Base-by-base conservation (phyloP, 2,113 vertebrate species). In the Lanius collurio region DNA sequence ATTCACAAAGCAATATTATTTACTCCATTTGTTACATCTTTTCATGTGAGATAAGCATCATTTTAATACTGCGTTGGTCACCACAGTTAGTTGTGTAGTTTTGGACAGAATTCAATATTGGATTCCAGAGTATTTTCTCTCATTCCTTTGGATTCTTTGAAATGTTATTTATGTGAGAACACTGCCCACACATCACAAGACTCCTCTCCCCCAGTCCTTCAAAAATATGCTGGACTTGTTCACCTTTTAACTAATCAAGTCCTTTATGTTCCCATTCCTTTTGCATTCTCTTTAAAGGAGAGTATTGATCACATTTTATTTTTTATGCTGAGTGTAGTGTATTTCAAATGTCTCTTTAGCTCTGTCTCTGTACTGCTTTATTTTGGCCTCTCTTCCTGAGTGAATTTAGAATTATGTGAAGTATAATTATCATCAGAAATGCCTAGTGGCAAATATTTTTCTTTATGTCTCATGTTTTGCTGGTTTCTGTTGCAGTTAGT, bases 81-180 rank as follows among this genome's bases (percentile, higher is more conserved):
- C 64, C 70, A 62, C 62, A 82, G 76, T 52, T 41, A 60, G 57
- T 85, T 95, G 16, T 80, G n/a, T 93, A 18, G 31, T 49, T 90
- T 87, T 89, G 78, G 65, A 65, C 42, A 69, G 65, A 56, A 87
- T 91, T 90, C 74, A 93, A 0, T 76, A 69, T 65, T 94, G 46
- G 13, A 83, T 86, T 95, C 82, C 79, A 77, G 46, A 79, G 57
- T 22, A 22, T 77, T 80, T 75, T 90, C 49, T 87, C 9, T 88
- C 52, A 63, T 16, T 73, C 24, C 37, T 76, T 90, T 87, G 42
- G 31, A 80, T 85, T 92, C 82, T 87, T 85, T 92, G 62, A 92
- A 92, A 85, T 90, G 46, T 49, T 93, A 26, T 96, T 94, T 84
- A 68, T 92, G 78, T 88, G 67, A 68, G 57, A 95, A 90, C 67